Base-by-base conservation (phyloP, 2,797 vertebrate species). In the Epinephelus malabaricus region DNA sequence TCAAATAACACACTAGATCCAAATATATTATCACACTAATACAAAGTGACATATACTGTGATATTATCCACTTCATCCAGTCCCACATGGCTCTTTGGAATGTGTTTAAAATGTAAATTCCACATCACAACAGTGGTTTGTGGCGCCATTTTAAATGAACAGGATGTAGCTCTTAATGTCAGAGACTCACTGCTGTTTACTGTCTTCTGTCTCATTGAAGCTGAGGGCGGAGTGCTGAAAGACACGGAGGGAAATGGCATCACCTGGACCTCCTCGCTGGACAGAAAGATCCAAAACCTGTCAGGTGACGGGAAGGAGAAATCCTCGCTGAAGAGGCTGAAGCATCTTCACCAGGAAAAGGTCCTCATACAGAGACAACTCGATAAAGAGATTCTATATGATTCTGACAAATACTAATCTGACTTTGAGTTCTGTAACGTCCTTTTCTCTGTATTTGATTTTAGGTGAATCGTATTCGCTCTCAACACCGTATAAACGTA, bases 291-390 rank as follows among this genome's bases (percentile, higher is more conserved):
- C 0, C 89, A 94, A 71, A 92, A 86, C 64, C 62, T 87, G 21
- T 94, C 91, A n/a, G 78, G 69, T 25, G 92, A 92, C 0, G 88
- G 30, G 45, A 94, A 96, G 60, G 95, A 95, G 64, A 95, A 95
- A 27, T 89, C 91, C 3, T 94, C 95, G 0, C 87, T 94, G 59
- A 96, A 96, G 83, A 97, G 96, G 83, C 86, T 97, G 43, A 97
- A 97, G 81, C 95, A 96, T 51, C 93, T 97, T 74, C 96, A 97
- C 86, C 95, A 95, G 71, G 96, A 98, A 92, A 98, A 98, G 97
- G 98, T 99, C 60, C 4, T 77, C 8, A 47, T 1, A 46, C 10
- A 25, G 6, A 27, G 6, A 34, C 7, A 34, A 34, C 34, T 34
- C 34, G 7, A 46, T 34, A 6, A 38, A 18, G 2, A 8, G 2